A percentile compares a stretch with the other conserved stretches of the same genome.
These are phyloP conservation scores for Okamejei kenojei DNA, from an alignment of 2,797 vertebrate genomes.

Conservation along the genomic window DNA sequence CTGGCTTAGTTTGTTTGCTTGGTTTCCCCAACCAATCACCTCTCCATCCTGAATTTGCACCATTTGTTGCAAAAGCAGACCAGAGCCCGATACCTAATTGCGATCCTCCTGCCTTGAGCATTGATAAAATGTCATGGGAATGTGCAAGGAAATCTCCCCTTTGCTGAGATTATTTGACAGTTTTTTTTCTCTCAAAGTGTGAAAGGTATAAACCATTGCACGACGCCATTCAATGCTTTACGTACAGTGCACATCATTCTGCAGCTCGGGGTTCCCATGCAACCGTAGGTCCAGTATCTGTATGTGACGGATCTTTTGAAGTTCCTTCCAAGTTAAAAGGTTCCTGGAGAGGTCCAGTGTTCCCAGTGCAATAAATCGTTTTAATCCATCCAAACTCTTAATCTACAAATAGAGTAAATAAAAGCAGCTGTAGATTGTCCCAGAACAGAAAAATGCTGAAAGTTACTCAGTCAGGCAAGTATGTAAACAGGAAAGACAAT, in stretches of 20 bases:
- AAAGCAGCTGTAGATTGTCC: not conserved
- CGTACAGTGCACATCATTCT: conserved; percentile 16
- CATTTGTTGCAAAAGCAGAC: not conserved
- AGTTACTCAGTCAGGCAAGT: not conserved
- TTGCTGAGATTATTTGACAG: not conserved
- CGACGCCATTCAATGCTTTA: not conserved
- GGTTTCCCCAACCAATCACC: not conserved
- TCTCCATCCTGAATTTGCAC: not conserved
- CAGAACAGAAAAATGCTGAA: not conserved
- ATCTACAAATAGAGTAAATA: conserved; percentile 21
- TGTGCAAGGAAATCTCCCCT: not conserved
- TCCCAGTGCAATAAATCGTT: conserved; percentile 26
- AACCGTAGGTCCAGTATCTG: conserved; percentile 30
- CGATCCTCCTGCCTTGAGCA: not conserved
- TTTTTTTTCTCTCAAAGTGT: not conserved
- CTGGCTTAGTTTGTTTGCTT: not conserved
- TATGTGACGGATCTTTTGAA: conserved; percentile 31
- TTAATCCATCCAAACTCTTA: conserved; percentile 35
- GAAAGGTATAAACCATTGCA: not conserved
- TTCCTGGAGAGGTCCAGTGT: conserved; percentile 20
- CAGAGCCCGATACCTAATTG: not conserved
- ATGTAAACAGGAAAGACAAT: not conserved
- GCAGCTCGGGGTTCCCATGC: conserved; percentile 20
- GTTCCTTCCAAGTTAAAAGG: conserved; percentile 13
- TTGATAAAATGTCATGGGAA: not conserved